Evolutionary conservation across 2,888 invertebrate genomes (phyloP).

Genomic region (Drosophila fungiperda): DNA sequence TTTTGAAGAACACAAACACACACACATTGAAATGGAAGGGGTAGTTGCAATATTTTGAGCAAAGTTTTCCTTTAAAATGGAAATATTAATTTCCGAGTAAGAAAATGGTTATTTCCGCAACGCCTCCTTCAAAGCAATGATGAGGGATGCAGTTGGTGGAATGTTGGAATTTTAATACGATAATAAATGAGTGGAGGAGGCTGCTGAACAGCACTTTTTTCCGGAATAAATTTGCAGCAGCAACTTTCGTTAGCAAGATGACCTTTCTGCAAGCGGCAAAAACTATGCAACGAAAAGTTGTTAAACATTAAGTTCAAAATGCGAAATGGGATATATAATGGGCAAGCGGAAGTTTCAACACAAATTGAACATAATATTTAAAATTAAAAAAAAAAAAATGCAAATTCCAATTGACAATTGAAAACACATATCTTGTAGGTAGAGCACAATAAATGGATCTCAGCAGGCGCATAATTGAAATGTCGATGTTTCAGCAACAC

Average conservation of each 20-base stretch:
- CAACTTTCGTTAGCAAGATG: constrained; percentile 41
- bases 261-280: constrained; percentile 49
- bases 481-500: constrained; percentile 24
- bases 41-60: constrained; percentile 23
- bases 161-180: constrained; percentile 67
- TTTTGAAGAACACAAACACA: not conserved
- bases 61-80: constrained; percentile 78
- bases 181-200: constrained; percentile 62
- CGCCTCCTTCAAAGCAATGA: constrained; percentile 48
- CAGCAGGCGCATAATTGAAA: constrained; percentile 38
- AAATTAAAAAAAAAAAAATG: not conserved
- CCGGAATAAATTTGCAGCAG: constrained; percentile 53
- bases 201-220: constrained; percentile 22
- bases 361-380: not conserved
- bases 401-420: not conserved
- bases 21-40: not conserved
- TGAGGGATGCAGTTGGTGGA: constrained; percentile 4
- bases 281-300: constrained; percentile 53
- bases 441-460: constrained; percentile 35
- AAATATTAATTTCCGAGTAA: constrained; percentile 82
- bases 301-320: constrained; percentile 42
- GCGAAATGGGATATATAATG: not conserved
- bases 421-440: not conserved
- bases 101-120: constrained; percentile 81
- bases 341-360: not conserved